A percentile compares a stretch with the other conserved stretches of the same genome.
These are phyloP conservation scores for Rhinogobio ventralis DNA, from an alignment of 2,797 vertebrate species.

Conservation along the genomic window DNA sequence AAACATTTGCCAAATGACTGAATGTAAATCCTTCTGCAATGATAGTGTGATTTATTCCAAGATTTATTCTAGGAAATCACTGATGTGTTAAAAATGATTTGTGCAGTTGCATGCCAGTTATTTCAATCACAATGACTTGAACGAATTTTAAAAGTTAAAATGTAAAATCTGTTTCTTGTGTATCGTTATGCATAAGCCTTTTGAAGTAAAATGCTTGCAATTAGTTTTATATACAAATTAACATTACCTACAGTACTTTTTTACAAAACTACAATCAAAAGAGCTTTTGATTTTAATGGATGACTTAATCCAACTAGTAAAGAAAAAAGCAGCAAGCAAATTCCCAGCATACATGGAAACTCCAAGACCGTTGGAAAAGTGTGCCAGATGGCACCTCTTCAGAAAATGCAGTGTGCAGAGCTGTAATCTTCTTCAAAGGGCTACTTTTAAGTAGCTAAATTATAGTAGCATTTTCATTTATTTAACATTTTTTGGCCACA, in stretches of 20 bases:
- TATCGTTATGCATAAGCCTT: not conserved
- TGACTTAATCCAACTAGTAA: not conserved
- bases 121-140: not conserved
- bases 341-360: not conserved
- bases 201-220: no score
- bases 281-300: not conserved
- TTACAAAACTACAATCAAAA: not conserved
- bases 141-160: no score
- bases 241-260: no score
- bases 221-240: no score
- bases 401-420: not conserved
- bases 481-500: not conserved
- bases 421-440: not conserved
- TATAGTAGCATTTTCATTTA: not conserved
- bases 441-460: not conserved
- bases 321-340: not conserved
- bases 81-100: no score
- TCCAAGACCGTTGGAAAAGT: not conserved
- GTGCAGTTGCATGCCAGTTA: not conserved
- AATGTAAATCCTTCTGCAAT: not conserved
- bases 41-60: not conserved
- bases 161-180: not conserved
- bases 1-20: not conserved
- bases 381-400: not conserved
- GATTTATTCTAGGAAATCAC: no score